A percentile compares a stretch with the other conserved stretches of the same genome.
phyloP scores from a whole-genome alignment of 2,113 vertebrate species.

The Ictalurus punctatus region DNA sequence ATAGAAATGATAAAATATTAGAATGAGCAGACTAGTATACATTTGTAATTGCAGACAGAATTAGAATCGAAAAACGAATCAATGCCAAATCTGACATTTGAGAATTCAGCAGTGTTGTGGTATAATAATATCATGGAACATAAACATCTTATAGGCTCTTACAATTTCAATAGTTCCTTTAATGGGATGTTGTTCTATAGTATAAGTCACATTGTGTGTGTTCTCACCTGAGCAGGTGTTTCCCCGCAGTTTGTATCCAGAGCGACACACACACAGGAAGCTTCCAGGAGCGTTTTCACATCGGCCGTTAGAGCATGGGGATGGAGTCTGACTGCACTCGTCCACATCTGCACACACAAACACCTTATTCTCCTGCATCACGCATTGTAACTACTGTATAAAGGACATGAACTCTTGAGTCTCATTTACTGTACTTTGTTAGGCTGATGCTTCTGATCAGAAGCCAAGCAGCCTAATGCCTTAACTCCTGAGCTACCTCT shows the following conservation, averaged over 20 bases:
- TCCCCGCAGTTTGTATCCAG: slow-evolving; percentile 58
- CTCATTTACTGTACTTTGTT: neutral
- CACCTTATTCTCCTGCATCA: neutral
- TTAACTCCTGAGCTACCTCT: neutral
- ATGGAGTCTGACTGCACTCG: slow-evolving; percentile 70
- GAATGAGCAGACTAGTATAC: no score
- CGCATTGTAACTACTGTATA: neutral
- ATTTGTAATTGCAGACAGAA: neutral
- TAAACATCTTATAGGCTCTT: neutral
- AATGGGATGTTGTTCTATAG: neutral
- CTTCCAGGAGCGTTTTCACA: slow-evolving; percentile 77
- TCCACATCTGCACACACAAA: slow-evolving; percentile 68
- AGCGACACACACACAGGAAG: slow-evolving; percentile 71
- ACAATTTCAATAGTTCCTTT: neutral
- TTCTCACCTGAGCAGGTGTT: slow-evolving; percentile 53
- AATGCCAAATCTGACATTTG: neutral
- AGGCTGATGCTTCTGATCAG: neutral
- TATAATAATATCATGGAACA: neutral
- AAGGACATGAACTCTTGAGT: neutral
- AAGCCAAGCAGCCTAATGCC: neutral
- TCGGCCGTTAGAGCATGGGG: slow-evolving; percentile 69
- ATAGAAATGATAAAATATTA: neutral
- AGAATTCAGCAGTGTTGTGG: no score
- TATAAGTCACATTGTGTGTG: neutral
- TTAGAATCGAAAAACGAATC: neutral